These are phyloP conservation scores for Mola mola DNA, from an alignment of 2,113 vertebrate species.

Conservation along the genomic window DNA sequence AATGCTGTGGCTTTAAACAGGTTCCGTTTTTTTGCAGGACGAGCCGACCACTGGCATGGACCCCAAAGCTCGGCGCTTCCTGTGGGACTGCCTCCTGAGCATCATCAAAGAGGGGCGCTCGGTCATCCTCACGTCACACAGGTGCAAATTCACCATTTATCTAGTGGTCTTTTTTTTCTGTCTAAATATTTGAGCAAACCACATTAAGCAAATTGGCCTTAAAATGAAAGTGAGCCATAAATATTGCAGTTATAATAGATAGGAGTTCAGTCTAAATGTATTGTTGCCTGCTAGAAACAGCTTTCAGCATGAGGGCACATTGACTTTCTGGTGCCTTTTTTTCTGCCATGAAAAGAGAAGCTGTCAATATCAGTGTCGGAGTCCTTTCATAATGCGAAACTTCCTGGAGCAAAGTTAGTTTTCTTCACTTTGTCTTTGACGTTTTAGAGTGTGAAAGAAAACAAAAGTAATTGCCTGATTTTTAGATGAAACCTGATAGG, in stretches of 20 bases:
- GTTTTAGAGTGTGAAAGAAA: background rate
- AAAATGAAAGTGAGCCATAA: conserved; percentile 16
- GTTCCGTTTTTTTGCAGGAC: conserved; percentile 80
- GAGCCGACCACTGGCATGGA: conserved; percentile 99
- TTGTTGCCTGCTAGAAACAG: conserved; percentile 56
- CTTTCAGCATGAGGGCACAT: conserved; percentile 60
- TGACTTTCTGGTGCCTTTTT: conserved; percentile 44
- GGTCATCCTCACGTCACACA: conserved; percentile 97
- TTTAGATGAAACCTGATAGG: conserved; percentile 20
- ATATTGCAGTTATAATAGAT: conserved; percentile 53
- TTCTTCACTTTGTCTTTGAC: conserved; percentile 25
- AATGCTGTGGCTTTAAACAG: background rate
- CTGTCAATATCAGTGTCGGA: conserved; percentile 58
- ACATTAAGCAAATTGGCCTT: conserved; percentile 3
- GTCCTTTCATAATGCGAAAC: conserved; percentile 60
- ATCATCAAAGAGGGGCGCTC: conserved; percentile 94
- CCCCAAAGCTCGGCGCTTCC: conserved; percentile 93
- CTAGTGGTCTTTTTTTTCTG: conserved; percentile 2
- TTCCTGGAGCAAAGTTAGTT: conserved; percentile 50
- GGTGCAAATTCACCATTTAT: conserved; percentile 69
- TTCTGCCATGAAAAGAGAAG: conserved; percentile 36
- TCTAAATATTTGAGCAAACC: conserved; percentile 39
- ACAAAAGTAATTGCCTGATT: conserved; percentile 2
- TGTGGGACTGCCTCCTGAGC: conserved; percentile 97
- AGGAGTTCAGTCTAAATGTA: conserved; percentile 39